Percentiles rank a stretch among this genome's conserved stretches.
Conservation (phyloP, 2,113 vertebrate genomes). For the Serinus canaria region DNA sequence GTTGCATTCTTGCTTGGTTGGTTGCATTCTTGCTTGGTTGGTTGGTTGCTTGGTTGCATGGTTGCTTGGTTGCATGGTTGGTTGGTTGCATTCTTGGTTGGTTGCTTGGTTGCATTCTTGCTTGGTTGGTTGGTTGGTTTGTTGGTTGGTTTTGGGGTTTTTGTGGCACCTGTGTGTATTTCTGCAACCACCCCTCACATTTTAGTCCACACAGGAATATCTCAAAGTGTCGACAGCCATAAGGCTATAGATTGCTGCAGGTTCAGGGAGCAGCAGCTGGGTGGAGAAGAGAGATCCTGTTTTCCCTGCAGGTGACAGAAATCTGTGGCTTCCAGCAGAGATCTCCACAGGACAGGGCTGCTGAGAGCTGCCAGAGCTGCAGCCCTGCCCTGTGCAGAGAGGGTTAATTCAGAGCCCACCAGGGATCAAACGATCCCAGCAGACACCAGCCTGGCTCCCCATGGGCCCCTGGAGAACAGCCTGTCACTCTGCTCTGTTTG, state of each 20-base stretch:
- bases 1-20: neutral
- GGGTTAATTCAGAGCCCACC: neutral
- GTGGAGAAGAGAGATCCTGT: neutral
- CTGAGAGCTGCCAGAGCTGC: neutral
- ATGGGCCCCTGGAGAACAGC: neutral
- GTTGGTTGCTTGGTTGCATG: neutral
- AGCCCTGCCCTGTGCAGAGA: neutral
- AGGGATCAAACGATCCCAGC: neutral
- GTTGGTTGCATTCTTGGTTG: neutral
- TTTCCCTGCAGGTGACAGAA: neutral
- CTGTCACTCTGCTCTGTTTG: neutral
- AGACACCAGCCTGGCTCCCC: neutral
- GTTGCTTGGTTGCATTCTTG: neutral
- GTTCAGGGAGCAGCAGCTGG: neutral
- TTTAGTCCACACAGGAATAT: neutral
- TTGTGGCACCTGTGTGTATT: neutral
- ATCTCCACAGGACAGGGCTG: neutral
- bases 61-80: too few relatives aligned
- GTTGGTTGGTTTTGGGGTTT: neutral
- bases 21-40: too few relatives aligned
- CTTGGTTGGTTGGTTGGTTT: neutral
- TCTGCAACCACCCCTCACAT: neutral
- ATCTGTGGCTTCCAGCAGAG: neutral
- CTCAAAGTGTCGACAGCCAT: neutral
- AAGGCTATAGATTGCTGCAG: neutral